These are phyloP conservation scores for Noctilio leporinus DNA, from an alignment of 2,113 vertebrate genomes.

Conservation along the genomic window DNA sequence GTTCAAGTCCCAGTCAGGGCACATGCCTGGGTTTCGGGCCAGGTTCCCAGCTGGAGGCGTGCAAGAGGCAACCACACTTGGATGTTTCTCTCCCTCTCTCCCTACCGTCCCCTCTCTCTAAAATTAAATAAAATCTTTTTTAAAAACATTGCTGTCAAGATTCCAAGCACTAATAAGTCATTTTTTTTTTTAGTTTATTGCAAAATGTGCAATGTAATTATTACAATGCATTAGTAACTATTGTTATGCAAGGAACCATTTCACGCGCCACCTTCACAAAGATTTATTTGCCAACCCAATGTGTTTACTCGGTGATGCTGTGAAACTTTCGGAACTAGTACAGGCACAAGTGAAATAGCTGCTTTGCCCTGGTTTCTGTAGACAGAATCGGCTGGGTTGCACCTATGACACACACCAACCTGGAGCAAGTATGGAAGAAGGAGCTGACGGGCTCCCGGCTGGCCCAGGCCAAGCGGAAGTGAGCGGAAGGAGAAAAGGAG, in stretches of 20 bases:
- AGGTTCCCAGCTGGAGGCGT: no score
- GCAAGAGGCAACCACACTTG: no score
- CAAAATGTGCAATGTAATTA: constrained; percentile 38
- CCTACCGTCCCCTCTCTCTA: no score
- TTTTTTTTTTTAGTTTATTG: not conserved
- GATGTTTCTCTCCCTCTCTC: no score
- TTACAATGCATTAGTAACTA: constrained; percentile 21
- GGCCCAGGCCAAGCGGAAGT: not conserved
- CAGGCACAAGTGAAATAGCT: not conserved
- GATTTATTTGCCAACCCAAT: not conserved
- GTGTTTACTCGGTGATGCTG: constrained; percentile 15
- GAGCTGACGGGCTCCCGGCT: not conserved
- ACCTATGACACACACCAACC: fast-evolving
- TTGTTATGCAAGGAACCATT: not conserved
- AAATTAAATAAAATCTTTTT: no score
- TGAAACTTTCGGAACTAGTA: not conserved
- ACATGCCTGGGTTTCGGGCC: no score
- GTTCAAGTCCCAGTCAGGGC: no score
- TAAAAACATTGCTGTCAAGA: not conserved
- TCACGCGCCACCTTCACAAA: not conserved
- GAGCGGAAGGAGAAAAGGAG: not conserved
- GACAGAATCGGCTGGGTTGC: not conserved
- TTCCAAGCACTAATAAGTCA: constrained; percentile 30
- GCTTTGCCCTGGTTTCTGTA: not conserved
- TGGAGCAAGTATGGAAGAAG: not conserved